Conservation (phyloP, 23 tunicate genomes). For the Trididemnum clinides region DNA sequence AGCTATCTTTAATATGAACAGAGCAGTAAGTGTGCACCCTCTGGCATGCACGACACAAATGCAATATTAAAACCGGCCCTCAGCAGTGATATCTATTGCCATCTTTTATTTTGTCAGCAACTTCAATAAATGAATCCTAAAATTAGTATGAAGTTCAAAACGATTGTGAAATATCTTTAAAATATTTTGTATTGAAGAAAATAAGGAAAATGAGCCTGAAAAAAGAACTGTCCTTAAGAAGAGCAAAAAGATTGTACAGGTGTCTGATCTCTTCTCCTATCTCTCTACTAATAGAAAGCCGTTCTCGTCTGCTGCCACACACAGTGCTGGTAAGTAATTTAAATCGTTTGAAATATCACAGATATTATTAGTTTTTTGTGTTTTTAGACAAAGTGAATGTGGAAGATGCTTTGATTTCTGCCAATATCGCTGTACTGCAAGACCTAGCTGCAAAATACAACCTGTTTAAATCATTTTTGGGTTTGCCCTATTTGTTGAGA, state of each 20-base stretch:
- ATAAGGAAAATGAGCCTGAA: not conserved
- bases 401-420: not conserved
- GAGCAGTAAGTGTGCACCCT: too few species aligned
- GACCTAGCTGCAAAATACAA: slow-evolving; percentile 19
- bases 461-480: slow-evolving; percentile 25
- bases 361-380: too few species aligned
- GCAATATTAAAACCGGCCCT: too few species aligned
- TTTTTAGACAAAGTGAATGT: not conserved
- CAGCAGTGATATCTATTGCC: too few species aligned
- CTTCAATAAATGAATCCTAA: not conserved
- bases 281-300: not conserved
- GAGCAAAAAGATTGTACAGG: not conserved
- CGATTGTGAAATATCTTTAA: too few species aligned
- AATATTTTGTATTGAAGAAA: not conserved
- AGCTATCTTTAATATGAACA: not conserved
- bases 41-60: too few species aligned
- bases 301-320: not conserved
- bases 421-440: slow-evolving; percentile 17
- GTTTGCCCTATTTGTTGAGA: slow-evolving; percentile 53
- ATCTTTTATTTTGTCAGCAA: not conserved
- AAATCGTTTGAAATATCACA: too few species aligned
- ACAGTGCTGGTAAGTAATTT: not conserved
- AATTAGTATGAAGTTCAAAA: not conserved
- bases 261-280: not conserved
- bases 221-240: not conserved